phyloP scores from a whole-genome alignment of 2,888 invertebrate genomes.

The Nyleta sp. region DNA sequence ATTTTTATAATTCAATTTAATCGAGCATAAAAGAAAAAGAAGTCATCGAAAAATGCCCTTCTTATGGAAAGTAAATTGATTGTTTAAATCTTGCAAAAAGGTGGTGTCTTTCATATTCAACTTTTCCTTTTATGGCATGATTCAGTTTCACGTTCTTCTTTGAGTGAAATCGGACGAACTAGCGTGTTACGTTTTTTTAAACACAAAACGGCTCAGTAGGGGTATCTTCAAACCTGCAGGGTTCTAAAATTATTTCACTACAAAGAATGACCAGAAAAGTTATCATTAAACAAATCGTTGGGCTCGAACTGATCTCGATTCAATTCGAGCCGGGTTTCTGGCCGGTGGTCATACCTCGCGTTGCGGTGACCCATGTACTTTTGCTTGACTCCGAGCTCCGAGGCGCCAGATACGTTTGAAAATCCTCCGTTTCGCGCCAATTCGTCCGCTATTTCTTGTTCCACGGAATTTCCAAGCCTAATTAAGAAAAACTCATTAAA shows the following conservation, averaged over 20 bases:
- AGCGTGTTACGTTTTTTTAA: constrained; percentile 31
- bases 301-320: constrained; percentile 10
- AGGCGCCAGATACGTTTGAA: constrained; percentile 74
- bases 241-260: constrained; percentile 55
- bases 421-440: constrained; percentile 73
- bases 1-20: too few relatives aligned
- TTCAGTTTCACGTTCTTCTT: too few relatives aligned
- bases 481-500: too few relatives aligned
- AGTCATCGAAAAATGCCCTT: too few relatives aligned
- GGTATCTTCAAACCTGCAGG: constrained; percentile 49
- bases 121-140: too few relatives aligned
- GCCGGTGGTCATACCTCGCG: constrained; percentile 84
- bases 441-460: constrained; percentile 78
- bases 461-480: constrained; percentile 75
- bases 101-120: too few relatives aligned
- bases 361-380: constrained; percentile 92
- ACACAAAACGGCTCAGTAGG: constrained; percentile 35
- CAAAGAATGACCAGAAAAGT: constrained; percentile 24
- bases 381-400: constrained; percentile 85
- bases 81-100: too few relatives aligned
- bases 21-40: too few relatives aligned
- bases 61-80: too few relatives aligned
- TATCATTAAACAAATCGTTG: constrained; percentile 11
- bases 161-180: not conserved
- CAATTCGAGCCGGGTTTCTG: constrained; percentile 13